Percentiles rank a stretch among this genome's conserved stretches.
Conservation (phyloP, 2,113 vertebrate genomes). For the Erythrocebus patas region DNA sequence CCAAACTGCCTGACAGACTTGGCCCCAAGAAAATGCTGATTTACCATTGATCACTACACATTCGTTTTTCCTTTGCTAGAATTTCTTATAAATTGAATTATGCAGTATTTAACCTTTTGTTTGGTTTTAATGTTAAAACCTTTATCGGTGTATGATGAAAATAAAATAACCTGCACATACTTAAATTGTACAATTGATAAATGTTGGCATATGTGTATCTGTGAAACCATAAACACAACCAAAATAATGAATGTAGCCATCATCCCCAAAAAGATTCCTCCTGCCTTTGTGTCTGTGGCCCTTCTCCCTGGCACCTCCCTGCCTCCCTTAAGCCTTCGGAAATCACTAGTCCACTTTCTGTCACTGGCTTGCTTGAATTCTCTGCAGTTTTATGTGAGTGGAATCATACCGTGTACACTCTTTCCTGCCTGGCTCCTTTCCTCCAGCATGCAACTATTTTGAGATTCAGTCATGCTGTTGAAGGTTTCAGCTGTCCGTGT, state of each 20-base stretch:
- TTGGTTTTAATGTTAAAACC: not conserved
- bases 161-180: not conserved
- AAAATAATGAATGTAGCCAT: accelerated
- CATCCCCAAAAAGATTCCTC: no score
- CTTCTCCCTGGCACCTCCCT: not conserved
- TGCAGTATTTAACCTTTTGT: accelerated
- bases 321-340: not conserved
- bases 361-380: not conserved
- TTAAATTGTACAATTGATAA: not conserved
- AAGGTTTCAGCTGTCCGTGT: accelerated
- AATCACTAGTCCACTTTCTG: no score
- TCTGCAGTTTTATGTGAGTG: not conserved
- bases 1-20: accelerated
- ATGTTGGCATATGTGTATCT: not conserved
- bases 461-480: accelerated
- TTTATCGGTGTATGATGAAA: not conserved
- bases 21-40: no score
- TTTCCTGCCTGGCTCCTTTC: not conserved
- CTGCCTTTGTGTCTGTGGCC: accelerated
- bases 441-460: no score
- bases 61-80: not conserved
- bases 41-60: accelerated
- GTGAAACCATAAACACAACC: not conserved
- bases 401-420: accelerated
- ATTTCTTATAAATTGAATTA: not conserved